Percentiles rank a stretch among this genome's conserved stretches.
phyloP scores from a whole-genome alignment of 2,113 vertebrate genomes.

The Brachyhypopomus occidentalis region DNA sequence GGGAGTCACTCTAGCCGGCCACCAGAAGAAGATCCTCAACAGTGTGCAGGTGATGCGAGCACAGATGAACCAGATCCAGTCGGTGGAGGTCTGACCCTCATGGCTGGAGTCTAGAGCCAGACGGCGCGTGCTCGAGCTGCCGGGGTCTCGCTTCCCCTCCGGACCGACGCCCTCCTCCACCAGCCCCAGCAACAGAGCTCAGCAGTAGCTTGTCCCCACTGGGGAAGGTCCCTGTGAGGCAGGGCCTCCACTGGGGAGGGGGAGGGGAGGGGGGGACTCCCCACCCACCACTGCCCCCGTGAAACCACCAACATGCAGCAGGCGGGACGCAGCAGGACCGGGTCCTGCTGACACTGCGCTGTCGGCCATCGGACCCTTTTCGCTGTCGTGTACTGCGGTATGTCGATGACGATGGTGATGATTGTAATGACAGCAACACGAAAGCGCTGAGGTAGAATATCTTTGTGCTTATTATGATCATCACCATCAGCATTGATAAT shows the following conservation, averaged over 20 bases:
- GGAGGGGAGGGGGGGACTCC: not conserved
- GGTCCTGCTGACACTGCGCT: not conserved
- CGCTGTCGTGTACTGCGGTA: conserved; percentile 30
- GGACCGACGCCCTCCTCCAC: conserved; percentile 42
- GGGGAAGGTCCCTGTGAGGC: conserved; percentile 16
- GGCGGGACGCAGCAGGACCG: conserved; percentile 15
- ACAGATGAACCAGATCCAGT: conserved; percentile 98
- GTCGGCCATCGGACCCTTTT: not conserved
- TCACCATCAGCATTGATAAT: conserved; percentile 28
- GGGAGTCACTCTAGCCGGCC: conserved; percentile 92
- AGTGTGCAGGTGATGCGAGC: conserved; percentile 98
- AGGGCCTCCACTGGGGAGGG: not conserved
- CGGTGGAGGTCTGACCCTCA: conserved; percentile 90
- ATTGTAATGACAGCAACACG: conserved; percentile 4
- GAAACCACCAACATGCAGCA: conserved; percentile 46
- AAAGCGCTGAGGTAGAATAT: not conserved
- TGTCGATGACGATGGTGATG: conserved; percentile 1
- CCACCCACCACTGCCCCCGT: conserved; percentile 1
- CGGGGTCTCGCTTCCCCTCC: conserved; percentile 34
- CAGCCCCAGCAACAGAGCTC: conserved; percentile 33
- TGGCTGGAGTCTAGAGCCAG: conserved; percentile 29
- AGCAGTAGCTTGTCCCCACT: conserved; percentile 33
- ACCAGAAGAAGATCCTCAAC: conserved; percentile 98
- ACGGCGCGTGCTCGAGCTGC: conserved; percentile 22
- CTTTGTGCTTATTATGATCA: conserved; percentile 27